Base-by-base conservation (phyloP, 2,888 invertebrate genomes). In the Abrostola triplasia region DNA sequence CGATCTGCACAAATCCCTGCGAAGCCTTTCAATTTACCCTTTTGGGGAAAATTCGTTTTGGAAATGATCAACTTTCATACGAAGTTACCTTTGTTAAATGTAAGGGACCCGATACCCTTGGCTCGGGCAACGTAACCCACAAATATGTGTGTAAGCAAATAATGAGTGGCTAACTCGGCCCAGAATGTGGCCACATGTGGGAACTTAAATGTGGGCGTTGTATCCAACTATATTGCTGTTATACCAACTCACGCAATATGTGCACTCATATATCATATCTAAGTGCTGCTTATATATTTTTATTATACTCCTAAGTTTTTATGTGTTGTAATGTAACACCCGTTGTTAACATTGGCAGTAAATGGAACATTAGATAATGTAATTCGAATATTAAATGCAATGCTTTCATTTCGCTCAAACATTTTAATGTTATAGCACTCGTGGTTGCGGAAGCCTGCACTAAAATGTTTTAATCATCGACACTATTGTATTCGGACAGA, bases 51-150 rank as follows among this genome's bases (percentile, higher is more conserved):
- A 76, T 78, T 76, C 71, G 58, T 36, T 64, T 76, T 72, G 40
- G 59, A 76, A 70, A 76, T 76, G 59, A 79, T 76, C 76, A 67
- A 79, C 67, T 65, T 76, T 79, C 64, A 76, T 76, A 52, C 24
- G 49, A 60, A 64, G 64, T 59, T 71, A 64, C 76, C 76, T 76
- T 72, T 79, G 60, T 74, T 72, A 72, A 72, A 70, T 60, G 50
- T 76, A 61, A 76, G 67, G 79, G 64, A 62, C 53, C 59, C 50
- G 64, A 67, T 65, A 48, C 70, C 80, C 67, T 61, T 44, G 54
- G 61, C 54, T 24, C 61, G 50, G 67, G 67, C 65, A 67, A 65
- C 44, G 59, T 54, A 63, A 61, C 41, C 80, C 67, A 41, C 67
- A 73, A 73, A 67, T 71, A 78, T 75, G 57, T 59, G 58, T 60